Evolutionary conservation across 2,888 invertebrate species (phyloP).

Genomic region (Taphrorychus bicolor): DNA sequence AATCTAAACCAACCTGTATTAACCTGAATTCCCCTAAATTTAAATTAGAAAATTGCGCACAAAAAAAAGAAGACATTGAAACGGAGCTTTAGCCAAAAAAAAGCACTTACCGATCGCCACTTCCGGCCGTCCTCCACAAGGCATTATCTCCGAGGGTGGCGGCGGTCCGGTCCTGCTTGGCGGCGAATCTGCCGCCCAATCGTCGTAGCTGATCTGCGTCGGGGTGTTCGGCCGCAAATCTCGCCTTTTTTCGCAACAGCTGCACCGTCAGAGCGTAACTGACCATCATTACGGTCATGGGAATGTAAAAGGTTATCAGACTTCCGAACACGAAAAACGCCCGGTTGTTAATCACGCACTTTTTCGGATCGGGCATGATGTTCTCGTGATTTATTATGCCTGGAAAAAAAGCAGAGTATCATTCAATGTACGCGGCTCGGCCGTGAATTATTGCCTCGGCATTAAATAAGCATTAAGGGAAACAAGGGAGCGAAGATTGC

Average conservation of each 20-base stretch:
- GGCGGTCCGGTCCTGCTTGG: conserved; percentile 52
- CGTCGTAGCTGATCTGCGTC: conserved; percentile 67
- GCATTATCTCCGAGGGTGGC: conserved; percentile 44
- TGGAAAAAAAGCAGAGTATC: conserved; percentile 55
- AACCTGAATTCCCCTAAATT: no score
- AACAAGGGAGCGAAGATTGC: background rate
- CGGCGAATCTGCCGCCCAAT: conserved; percentile 50
- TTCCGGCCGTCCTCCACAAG: conserved; percentile 59
- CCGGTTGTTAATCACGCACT: conserved; percentile 84
- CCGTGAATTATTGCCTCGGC: background rate
- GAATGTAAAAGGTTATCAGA: conserved; percentile 92
- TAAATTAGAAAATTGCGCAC: no score
- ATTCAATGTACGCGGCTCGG: background rate
- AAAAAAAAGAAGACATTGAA: no score
- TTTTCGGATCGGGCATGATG: conserved; percentile 79
- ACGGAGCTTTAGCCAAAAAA: no score
- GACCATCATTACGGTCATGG: conserved; percentile 93
- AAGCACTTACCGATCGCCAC: conserved; percentile 53
- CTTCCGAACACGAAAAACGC: conserved; percentile 92
- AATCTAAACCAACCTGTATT: no score
- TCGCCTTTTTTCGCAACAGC: conserved; percentile 80
- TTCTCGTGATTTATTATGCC: conserved; percentile 78
- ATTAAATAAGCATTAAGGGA: background rate
- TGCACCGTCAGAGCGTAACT: conserved; percentile 91
- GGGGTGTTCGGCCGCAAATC: conserved; percentile 72